A percentile compares a stretch with the other conserved stretches of the same genome.
phyloP scores from a whole-genome alignment of 2,797 vertebrate species.

The Staurois parvus region DNA sequence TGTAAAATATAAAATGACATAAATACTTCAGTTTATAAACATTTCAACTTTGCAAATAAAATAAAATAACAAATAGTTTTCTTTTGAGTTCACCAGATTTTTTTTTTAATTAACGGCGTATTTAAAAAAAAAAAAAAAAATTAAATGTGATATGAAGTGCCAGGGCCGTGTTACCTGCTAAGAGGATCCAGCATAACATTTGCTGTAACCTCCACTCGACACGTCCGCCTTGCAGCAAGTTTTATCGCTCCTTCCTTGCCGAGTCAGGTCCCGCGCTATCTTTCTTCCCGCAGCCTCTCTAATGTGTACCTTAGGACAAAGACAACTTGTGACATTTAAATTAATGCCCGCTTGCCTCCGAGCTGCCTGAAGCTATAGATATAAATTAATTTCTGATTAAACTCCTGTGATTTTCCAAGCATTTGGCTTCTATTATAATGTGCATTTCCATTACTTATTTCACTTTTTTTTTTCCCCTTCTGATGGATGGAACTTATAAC shows the following conservation, averaged over 20 bases:
- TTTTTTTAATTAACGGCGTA: background rate
- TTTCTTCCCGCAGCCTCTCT: constrained; percentile 58
- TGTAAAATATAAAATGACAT: too few relatives aligned
- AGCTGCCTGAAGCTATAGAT: constrained; percentile 58
- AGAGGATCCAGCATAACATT: constrained; percentile 30
- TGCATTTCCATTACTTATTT: constrained; percentile 56
- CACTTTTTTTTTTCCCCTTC: constrained; percentile 28
- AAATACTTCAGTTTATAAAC: too few relatives aligned
- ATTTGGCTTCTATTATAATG: constrained; percentile 55
- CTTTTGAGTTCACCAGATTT: too few relatives aligned
- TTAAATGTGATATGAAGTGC: background rate
- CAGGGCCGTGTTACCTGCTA: background rate
- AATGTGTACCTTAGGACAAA: constrained; percentile 62
- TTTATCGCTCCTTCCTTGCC: constrained; percentile 56
- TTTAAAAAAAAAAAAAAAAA: background rate
- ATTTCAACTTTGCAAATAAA: too few relatives aligned
- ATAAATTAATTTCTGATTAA: constrained; percentile 63
- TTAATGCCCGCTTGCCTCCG: constrained; percentile 55
- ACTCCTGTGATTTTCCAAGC: constrained; percentile 59
- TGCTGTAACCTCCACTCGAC: constrained; percentile 49
- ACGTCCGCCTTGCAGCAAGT: constrained; percentile 33
- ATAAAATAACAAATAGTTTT: too few relatives aligned
- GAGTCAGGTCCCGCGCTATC: constrained; percentile 58
- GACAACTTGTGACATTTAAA: constrained; percentile 63
- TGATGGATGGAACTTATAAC: constrained; percentile 19